These are phyloP conservation scores for Acrossocheilus fasciatus DNA, from an alignment of 2,797 vertebrate species.

Conservation along the genomic window DNA sequence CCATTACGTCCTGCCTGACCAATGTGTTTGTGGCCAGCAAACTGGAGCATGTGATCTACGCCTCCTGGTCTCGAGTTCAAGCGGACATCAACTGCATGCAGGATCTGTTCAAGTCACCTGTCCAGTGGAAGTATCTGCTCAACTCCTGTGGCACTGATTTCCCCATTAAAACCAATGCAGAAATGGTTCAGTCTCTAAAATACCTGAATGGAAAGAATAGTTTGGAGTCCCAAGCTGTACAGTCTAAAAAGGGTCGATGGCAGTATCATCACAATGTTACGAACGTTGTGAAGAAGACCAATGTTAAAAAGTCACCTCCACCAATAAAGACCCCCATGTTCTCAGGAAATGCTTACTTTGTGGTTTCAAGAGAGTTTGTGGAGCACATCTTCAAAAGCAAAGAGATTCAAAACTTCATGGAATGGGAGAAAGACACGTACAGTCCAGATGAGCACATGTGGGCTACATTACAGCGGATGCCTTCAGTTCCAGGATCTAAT, in stretches of 20 bases:
- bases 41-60: conserved; percentile 80
- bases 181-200: conserved; percentile 81
- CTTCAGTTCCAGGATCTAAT: conserved; percentile 80
- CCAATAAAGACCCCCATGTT: conserved; percentile 85
- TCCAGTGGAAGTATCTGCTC: conserved; percentile 86
- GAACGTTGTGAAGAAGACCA: conserved; percentile 59
- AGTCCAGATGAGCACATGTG: conserved; percentile 93
- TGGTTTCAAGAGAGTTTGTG: conserved; percentile 84
- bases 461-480: conserved; percentile 88
- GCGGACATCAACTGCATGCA: conserved; percentile 89
- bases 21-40: conserved; percentile 84
- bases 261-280: conserved; percentile 73
- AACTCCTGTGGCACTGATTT: conserved; percentile 89
- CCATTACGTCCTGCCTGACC: conserved; percentile 80
- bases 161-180: conserved; percentile 86
- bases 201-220: conserved; percentile 82
- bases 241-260: conserved; percentile 78
- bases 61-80: conserved; percentile 87
- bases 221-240: conserved; percentile 80
- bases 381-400: conserved; percentile 75
- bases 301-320: conserved; percentile 69
- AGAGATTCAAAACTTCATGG: conserved; percentile 72
- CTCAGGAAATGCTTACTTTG: conserved; percentile 87
- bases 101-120: conserved; percentile 75
- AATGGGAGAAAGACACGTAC: conserved; percentile 91